Evolutionary conservation across 2,113 vertebrate genomes (phyloP).

Genomic region (Cheilinus undulatus): DNA sequence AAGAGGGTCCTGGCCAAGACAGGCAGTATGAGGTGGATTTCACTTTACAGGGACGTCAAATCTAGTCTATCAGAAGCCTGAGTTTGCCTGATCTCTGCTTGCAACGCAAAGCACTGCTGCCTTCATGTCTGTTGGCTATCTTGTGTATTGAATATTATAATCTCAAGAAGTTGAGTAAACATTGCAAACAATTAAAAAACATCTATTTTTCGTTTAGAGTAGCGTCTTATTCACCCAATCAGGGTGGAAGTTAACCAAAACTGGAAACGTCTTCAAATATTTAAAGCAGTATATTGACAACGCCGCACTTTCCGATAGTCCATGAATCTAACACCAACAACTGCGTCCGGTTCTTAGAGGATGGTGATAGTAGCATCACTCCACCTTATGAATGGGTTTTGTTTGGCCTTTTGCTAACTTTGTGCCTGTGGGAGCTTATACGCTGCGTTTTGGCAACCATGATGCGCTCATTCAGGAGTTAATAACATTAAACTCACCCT

Average conservation of each 20-base stretch:
- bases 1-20: too few relatives aligned
- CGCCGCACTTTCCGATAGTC: neutral
- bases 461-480: neutral
- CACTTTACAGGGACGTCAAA: too few relatives aligned
- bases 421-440: neutral
- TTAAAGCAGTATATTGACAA: too few relatives aligned
- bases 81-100: neutral
- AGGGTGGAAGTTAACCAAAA: too few relatives aligned
- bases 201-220: too few relatives aligned
- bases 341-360: neutral
- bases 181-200: too few relatives aligned
- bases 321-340: slow-evolving; percentile 21
- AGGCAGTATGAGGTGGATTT: too few relatives aligned
- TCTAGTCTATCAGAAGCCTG: too few relatives aligned
- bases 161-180: too few relatives aligned
- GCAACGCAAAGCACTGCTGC: neutral
- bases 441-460: neutral
- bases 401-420: slow-evolving; percentile 14
- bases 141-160: too few relatives aligned
- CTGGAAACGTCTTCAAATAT: too few relatives aligned
- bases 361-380: slow-evolving; percentile 5
- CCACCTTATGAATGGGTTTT: slow-evolving; percentile 27
- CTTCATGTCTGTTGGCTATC: neutral
- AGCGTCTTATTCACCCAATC: too few relatives aligned
- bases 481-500: neutral